Base-by-base conservation (phyloP, 2,888 invertebrate species). In the Eupeodes luniger region DNA sequence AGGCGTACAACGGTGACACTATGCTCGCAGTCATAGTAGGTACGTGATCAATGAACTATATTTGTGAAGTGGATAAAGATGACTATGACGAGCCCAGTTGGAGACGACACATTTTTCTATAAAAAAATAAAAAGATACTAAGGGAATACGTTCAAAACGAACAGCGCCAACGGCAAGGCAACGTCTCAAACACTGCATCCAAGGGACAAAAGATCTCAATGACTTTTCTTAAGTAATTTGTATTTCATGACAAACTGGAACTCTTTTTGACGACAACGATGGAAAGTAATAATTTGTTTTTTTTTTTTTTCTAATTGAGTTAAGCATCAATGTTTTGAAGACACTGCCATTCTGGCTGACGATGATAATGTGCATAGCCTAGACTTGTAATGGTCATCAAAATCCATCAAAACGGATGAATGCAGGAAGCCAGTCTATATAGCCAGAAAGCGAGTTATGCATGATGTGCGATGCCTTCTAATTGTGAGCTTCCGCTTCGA, bases 401-500 rank as follows among this genome's bases (percentile, higher is more conserved):
- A 53, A 57, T 51, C 72, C n/a, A 53, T 51, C 10, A 40, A 40
- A 49, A 49, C 67, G 49, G 55, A 72, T 74, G 74, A 80, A 87
- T 76, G 77, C 88, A 88, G 88, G 88, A 88, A 88, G 47, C 81
- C 44, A 40, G 40, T 1, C 6, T 40, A 40, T 40, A 40, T 57
- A 49, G 27, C 27, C 2, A 27, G 27, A 27, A 27, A 3, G 27
- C 27, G 64, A 85, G 88, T 88, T 88, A 85, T 88, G 88, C 88
- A 88, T 85, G 88, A 88, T 88, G 88, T 88, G 40, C 40, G 78
- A 51, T 59, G 59, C 34, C 81, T 78, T 88, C 78, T 85, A 88
- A 88, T 88, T 88, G 88, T 81, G 61, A 59, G 85, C 88, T 88
- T 88, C 88, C 88, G 88, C 85, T 88, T 88, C 88, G 88, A 88